phyloP scores from a whole-genome alignment of 2,797 vertebrate genomes.

The Salmo trutta region DNA sequence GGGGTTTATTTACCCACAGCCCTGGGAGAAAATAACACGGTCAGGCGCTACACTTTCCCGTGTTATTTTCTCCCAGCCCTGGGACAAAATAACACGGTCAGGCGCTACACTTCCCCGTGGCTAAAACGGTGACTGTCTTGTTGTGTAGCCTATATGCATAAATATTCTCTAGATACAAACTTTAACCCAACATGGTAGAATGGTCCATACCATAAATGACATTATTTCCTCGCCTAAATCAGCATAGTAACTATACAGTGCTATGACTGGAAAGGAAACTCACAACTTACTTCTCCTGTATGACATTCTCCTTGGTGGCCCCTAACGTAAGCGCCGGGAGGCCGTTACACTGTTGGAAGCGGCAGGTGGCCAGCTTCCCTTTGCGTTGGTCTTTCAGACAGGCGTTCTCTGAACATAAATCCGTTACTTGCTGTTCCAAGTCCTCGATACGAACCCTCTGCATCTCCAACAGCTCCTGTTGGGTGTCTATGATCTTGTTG shows the following conservation, averaged over 20 bases:
- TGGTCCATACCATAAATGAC: not conserved
- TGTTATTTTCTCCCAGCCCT: too few relatives aligned
- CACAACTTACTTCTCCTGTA: constrained; percentile 86
- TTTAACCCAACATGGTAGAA: not conserved
- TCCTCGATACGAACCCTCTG: constrained; percentile 89
- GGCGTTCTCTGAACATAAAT: constrained; percentile 86
- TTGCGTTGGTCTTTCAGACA: constrained; percentile 88
- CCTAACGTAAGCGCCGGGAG: constrained; percentile 63
- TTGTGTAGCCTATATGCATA: too few relatives aligned
- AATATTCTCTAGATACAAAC: too few relatives aligned
- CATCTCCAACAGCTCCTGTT: constrained; percentile 92
- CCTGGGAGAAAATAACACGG: too few relatives aligned
- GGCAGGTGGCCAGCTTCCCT: constrained; percentile 90
- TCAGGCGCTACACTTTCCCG: too few relatives aligned
- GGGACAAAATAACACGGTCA: too few relatives aligned
- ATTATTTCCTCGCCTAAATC: not conserved
- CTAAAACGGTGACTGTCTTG: too few relatives aligned
- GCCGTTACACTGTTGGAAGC: constrained; percentile 72
- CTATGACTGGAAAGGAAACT: not conserved
- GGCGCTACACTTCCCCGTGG: too few relatives aligned
- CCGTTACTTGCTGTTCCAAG: constrained; percentile 91
- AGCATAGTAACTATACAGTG: not conserved
- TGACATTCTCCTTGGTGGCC: constrained; percentile 79
- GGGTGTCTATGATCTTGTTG: constrained; percentile 92
- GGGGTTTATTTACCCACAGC: too few relatives aligned